These are phyloP conservation scores for Laspeyria flexula DNA, from an alignment of 2,888 invertebrate species.

Conservation along the genomic window DNA sequence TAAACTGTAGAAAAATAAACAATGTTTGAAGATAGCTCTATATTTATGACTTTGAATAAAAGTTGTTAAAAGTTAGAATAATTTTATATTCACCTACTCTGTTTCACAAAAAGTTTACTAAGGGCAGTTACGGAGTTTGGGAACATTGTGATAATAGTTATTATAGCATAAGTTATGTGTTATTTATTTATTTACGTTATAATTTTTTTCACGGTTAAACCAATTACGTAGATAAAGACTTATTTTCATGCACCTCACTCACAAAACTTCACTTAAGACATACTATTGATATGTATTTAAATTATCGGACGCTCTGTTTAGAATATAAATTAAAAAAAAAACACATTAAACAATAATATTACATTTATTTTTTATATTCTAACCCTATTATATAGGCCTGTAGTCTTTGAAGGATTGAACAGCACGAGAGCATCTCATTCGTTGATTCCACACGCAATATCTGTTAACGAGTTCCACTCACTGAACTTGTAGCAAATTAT, in stretches of 20 bases:
- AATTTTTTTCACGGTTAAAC: background rate
- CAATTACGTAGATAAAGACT: no score
- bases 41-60: background rate
- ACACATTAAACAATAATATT: no score
- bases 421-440: background rate
- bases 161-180: background rate
- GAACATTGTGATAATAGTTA: background rate
- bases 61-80: background rate
- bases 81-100: conserved; percentile 2
- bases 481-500: background rate
- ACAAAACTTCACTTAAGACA: no score
- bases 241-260: no score
- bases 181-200: background rate
- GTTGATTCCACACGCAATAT: background rate
- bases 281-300: no score
- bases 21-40: background rate
- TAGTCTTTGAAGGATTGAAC: no score
- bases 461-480: background rate
- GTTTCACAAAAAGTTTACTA: background rate
- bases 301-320: no score
- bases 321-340: no score
- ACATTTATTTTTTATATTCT: no score
- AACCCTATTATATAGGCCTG: no score
- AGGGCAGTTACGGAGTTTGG: background rate
- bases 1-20: background rate